Evolutionary conservation across 2,797 vertebrate genomes (phyloP).

Genomic region (Eremophila alpestris): DNA sequence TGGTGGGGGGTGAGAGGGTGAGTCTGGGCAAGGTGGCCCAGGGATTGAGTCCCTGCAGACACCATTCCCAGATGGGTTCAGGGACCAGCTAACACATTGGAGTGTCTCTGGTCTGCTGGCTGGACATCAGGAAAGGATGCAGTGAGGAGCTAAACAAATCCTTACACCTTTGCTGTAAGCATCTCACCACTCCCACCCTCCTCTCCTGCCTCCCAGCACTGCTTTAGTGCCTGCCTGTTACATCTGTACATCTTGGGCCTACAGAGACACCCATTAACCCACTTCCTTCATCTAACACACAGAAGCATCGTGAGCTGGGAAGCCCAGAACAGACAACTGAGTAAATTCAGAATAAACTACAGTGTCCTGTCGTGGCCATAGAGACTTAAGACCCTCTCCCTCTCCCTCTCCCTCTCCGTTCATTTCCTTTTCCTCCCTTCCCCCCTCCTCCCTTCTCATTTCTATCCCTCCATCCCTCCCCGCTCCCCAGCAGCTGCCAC

Average conservation of each 20-base stretch:
- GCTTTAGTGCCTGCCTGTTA: neutral
- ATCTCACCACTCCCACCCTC: neutral
- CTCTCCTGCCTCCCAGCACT: neutral
- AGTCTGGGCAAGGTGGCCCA: neutral
- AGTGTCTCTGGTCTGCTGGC: neutral
- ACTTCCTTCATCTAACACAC: neutral
- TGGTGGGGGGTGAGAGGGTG: neutral
- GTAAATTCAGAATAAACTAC: neutral
- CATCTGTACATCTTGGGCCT: neutral
- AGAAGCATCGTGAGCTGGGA: neutral
- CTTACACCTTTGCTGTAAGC: neutral
- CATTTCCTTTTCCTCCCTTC: rapidly evolving
- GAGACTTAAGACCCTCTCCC: neutral
- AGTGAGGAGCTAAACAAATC: neutral
- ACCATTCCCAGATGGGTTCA: neutral
- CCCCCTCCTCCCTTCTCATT: neutral
- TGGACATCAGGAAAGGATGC: neutral
- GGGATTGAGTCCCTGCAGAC: neutral
- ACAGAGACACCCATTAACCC: neutral
- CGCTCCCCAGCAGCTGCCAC: rapidly evolving
- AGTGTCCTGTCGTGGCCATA: neutral
- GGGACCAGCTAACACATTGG: neutral
- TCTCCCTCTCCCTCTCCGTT: no score
- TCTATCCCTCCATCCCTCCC: no score
- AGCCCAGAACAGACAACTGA: neutral